These are phyloP conservation scores for Clamator glandarius DNA, from an alignment of 2,797 vertebrate species.

Conservation along the genomic window DNA sequence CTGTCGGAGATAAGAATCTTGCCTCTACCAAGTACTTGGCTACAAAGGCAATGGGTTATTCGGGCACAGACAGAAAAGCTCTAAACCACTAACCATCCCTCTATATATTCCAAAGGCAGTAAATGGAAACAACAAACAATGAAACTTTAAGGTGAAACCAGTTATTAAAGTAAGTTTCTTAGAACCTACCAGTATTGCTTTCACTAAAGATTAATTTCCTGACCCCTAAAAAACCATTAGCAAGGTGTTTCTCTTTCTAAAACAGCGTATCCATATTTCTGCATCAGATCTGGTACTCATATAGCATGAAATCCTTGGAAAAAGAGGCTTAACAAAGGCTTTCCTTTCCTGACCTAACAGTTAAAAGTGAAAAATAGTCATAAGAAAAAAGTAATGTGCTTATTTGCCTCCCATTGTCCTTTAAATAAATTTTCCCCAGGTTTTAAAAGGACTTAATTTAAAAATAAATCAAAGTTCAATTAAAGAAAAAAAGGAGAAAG, in stretches of 20 bases:
- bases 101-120: background rate
- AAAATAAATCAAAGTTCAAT: background rate
- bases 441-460: background rate
- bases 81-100: background rate
- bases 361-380: background rate
- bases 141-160: background rate
- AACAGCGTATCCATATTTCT: background rate
- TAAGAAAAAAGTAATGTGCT: background rate
- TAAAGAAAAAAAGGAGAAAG: background rate
- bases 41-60: background rate
- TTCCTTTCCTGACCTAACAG: background rate
- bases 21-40: background rate
- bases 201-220: background rate
- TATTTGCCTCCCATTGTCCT: background rate
- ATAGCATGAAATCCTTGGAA: background rate
- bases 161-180: background rate
- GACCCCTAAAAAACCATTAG: rapidly evolving
- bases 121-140: background rate
- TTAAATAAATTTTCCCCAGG: background rate
- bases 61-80: background rate
- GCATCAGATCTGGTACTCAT: background rate
- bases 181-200: background rate
- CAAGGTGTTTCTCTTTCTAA: background rate
- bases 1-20: background rate
- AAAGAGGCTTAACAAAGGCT: background rate